A percentile compares a stretch with the other conserved stretches of the same genome.
These are phyloP conservation scores for Nothobranchius furzeri DNA, from an alignment of 2,113 vertebrate species.

Conservation along the genomic window DNA sequence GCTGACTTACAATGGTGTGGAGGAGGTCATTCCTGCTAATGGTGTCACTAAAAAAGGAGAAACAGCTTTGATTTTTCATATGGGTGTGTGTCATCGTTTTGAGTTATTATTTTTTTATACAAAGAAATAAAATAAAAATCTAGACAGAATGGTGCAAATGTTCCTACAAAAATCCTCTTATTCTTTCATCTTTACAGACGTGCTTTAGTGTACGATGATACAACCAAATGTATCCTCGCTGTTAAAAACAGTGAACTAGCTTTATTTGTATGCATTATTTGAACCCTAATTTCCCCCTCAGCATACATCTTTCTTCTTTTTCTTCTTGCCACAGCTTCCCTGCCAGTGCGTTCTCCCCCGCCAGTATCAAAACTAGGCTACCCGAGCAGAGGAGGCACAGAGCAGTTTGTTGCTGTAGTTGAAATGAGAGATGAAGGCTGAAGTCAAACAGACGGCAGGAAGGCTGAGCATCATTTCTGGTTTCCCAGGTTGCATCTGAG, in stretches of 20 bases:
- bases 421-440: conserved; percentile 62
- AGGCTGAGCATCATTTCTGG: conserved; percentile 33
- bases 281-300: conserved; percentile 20
- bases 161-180: conserved; percentile 11
- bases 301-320: conserved; percentile 16
- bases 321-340: conserved; percentile 33
- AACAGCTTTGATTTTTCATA: conserved; percentile 30
- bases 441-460: conserved; percentile 58
- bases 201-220: neutral
- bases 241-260: conserved; percentile 3
- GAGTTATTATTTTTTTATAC: conserved; percentile 36
- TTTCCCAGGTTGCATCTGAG: conserved; percentile 48
- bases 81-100: conserved; percentile 29
- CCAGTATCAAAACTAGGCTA: conserved; percentile 61
- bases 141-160: conserved; percentile 49
- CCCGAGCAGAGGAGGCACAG: conserved; percentile 34
- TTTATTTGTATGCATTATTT: conserved; percentile 29
- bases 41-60: conserved; percentile 13
- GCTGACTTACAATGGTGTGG: conserved; percentile 48
- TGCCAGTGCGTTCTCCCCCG: conserved; percentile 23
- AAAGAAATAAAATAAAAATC: conserved; percentile 1
- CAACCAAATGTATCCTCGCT: neutral
- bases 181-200: conserved; percentile 23
- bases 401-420: conserved; percentile 45
- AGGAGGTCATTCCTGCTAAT: conserved; percentile 28